Evolutionary conservation across 2,888 invertebrate species (phyloP).

Genomic region (Ormia ochracea): DNA sequence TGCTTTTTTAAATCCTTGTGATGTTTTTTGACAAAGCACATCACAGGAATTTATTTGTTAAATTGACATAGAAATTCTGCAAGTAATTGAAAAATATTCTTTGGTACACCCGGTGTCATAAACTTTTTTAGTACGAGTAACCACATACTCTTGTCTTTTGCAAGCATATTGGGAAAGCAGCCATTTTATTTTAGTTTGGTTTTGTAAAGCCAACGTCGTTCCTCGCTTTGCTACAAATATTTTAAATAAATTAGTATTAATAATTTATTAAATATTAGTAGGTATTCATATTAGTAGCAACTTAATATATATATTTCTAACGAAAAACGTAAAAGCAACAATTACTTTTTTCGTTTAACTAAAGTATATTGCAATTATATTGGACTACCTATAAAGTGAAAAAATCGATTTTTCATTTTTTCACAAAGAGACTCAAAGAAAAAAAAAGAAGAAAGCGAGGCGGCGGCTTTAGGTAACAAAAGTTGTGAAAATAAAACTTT

Average conservation of each 20-base stretch:
- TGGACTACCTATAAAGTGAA: constrained; percentile 51
- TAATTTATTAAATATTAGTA: constrained; percentile 61
- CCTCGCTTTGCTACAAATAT: constrained; percentile 61
- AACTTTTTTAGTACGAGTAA: not conserved
- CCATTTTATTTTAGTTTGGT: constrained; percentile 60
- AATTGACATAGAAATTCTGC: too few species aligned
- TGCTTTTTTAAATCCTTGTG: too few species aligned
- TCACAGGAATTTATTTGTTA: too few species aligned
- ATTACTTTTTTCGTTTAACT: constrained; percentile 64
- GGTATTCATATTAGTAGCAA: constrained; percentile 55
- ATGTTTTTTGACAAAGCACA: too few species aligned
- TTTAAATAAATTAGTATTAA: constrained; percentile 61
- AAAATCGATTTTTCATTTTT: constrained; percentile 62
- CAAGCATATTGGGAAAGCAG: constrained; percentile 26
- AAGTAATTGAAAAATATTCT: not conserved
- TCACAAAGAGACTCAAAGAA: constrained; percentile 47
- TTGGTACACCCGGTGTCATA: not conserved
- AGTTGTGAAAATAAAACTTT: constrained; percentile 44
- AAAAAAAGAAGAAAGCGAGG: constrained; percentile 53
- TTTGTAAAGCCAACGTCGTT: constrained; percentile 59
- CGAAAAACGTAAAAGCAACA: constrained; percentile 64
- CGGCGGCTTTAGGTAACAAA: constrained; percentile 61
- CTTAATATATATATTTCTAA: constrained; percentile 66
- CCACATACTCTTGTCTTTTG: not conserved
- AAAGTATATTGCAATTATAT: constrained; percentile 35